Base-by-base conservation (phyloP, 2,797 vertebrate species). In the Aphelocoma californica region DNA sequence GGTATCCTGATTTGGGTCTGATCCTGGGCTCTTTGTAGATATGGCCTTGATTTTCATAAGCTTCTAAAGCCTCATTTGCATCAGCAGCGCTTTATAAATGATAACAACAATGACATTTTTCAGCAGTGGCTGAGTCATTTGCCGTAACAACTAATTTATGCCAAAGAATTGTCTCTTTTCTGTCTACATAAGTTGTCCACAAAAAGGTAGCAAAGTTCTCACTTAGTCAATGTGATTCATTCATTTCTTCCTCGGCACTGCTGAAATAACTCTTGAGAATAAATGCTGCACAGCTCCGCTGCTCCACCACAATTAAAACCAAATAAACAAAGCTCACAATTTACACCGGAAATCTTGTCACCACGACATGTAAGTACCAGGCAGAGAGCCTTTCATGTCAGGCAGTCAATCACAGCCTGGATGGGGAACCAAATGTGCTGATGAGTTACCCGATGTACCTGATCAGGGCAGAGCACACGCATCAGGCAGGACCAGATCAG, bases 81-180 rank as follows among this genome's bases (percentile, higher is more conserved):
- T 96, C 51, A 86, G 60, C 84, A 69, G 56, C 10, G n/a, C 57
- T 92, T 79, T 92, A 93, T 93, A 96, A 95, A 93, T 91, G 51
- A 95, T 92, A 95, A 94, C 47, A 96, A 94, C 78, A 92, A 54
- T 74, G 82, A 92, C 73, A 77, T 91, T 94, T 93, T 96, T 94
- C 82, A 51, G 74, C 74, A 90, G 87, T 13, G 36, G 81, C 75
- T 96, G 95, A 96, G 71, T 95, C 93, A 96, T 91, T 91, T 85
- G 69, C 90, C 86, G 36, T 92, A 93, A 94, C 83, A 81, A 82
- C 84, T 96, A 95, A 96, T 95, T 95, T 91, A 90, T 95, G 92
- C 92, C 56, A 81, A 87, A 80, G 67, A 91, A 80, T 73, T 84
- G 38, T 65, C 56, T 54, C 87, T 72, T 73, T 86, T 88, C 64